These are phyloP conservation scores for Enteromius thamalakanensis DNA, from an alignment of 2,797 vertebrate genomes.

Conservation along the genomic window DNA sequence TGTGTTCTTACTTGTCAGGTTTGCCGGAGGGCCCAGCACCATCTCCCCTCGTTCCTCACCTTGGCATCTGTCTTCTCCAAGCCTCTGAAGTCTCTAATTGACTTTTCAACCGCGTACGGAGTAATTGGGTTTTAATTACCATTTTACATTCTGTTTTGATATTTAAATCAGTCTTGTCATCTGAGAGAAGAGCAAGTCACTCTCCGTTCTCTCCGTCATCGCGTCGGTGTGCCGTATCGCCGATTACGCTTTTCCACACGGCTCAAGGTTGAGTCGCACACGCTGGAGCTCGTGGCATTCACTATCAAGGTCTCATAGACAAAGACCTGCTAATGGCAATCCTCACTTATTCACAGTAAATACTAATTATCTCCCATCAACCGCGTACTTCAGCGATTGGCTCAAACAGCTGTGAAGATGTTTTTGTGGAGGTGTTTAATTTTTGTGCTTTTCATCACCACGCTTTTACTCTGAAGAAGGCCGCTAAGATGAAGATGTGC, in stretches of 20 bases:
- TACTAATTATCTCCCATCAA: conserved; percentile 56
- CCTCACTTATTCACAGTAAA: conserved; percentile 57
- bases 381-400: conserved; percentile 17
- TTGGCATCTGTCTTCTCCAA: conserved; percentile 62
- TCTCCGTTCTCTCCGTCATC: conserved; percentile 18
- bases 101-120: conserved; percentile 68
- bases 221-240: conserved; percentile 23
- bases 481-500: background rate
- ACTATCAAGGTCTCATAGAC: conserved; percentile 50
- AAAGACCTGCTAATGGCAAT: conserved; percentile 57
- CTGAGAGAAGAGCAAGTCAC: conserved; percentile 59
- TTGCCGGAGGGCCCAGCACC: conserved; percentile 32
- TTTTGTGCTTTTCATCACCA: conserved; percentile 37
- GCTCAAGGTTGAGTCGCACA: conserved; percentile 44
- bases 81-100: conserved; percentile 70
- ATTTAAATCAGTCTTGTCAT: conserved; percentile 75
- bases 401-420: conserved; percentile 42
- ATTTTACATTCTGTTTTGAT: conserved; percentile 79
- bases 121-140: conserved; percentile 81
- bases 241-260: conserved; percentile 35
- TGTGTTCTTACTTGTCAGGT: conserved; percentile 51
- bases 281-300: conserved; percentile 32
- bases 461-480: conserved; percentile 26
- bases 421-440: conserved; percentile 52
- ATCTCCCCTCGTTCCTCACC: conserved; percentile 58